A percentile compares a stretch with the other conserved stretches of the same genome.
These are phyloP conservation scores for Enteromius anoplus DNA, from an alignment of 2,797 vertebrate genomes.

Conservation along the genomic window DNA sequence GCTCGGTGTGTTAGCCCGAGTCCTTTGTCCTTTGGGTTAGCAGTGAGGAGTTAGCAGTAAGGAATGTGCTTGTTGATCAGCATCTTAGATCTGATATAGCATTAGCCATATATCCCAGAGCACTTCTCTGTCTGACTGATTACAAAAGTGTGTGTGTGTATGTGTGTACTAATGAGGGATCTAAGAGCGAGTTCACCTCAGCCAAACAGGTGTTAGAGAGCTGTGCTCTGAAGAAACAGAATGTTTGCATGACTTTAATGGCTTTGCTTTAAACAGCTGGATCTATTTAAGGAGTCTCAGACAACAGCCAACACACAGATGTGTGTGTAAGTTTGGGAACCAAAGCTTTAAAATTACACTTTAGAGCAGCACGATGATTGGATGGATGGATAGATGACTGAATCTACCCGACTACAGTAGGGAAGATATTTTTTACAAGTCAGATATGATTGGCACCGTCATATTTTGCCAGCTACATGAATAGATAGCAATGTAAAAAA, in stretches of 20 bases:
- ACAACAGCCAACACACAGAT: conserved; percentile 58
- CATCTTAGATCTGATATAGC: conserved; percentile 51
- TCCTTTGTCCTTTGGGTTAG: conserved; percentile 43
- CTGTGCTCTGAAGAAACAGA: conserved; percentile 49
- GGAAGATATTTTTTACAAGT: not conserved
- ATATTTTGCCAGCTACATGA: not conserved
- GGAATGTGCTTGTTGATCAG: conserved; percentile 47
- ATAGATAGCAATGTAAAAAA: not conserved
- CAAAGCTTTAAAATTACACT: conserved; percentile 45
- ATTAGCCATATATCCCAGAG: conserved; percentile 46
- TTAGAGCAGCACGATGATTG: not conserved
- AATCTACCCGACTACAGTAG: conserved; percentile 8
- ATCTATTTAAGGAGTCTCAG: conserved; percentile 58
- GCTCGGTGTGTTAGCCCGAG: not conserved
- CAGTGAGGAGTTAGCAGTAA: conserved; percentile 45
- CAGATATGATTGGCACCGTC: not conserved
- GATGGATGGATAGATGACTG: not conserved
- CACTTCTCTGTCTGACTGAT: conserved; percentile 41
- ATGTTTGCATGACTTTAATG: conserved; percentile 58
- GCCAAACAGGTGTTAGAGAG: conserved; percentile 54
- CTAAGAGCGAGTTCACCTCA: conserved; percentile 51
- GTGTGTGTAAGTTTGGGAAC: conserved; percentile 55
- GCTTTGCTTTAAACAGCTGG: conserved; percentile 60
- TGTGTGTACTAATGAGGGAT: conserved; percentile 47
- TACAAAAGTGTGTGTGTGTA: conserved; percentile 45